A percentile compares a stretch with the other conserved stretches of the same genome.
Conservation (phyloP, 1,140 invertebrate genomes). For the Cotesia chilonis region DNA sequence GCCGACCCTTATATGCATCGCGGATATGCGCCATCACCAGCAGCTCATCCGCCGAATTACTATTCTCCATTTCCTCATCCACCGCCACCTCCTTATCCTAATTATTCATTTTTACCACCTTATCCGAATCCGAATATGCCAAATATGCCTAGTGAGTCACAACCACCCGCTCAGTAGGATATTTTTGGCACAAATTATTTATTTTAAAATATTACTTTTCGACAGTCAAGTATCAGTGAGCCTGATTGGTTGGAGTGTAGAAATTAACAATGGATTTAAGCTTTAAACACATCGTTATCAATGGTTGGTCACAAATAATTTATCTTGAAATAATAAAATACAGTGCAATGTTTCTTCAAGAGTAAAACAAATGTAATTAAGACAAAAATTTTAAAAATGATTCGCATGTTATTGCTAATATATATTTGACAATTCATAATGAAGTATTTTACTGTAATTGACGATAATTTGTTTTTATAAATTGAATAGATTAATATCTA, state of each 20-base stretch:
- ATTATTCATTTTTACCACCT: slow-evolving; percentile 62
- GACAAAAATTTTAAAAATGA: neutral
- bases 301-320: slow-evolving; percentile 54
- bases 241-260: slow-evolving; percentile 12
- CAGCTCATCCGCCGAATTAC: slow-evolving; percentile 59
- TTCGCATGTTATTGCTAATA: neutral
- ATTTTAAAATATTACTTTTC: neutral
- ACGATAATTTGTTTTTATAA: slow-evolving; percentile 26
- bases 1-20: slow-evolving; percentile 62
- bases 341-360: slow-evolving; percentile 52
- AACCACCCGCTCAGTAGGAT: slow-evolving; percentile 59
- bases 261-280: slow-evolving; percentile 56
- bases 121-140: slow-evolving; percentile 62
- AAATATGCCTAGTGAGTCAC: slow-evolving; percentile 59
- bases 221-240: neutral
- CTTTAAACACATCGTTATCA: slow-evolving; percentile 57
- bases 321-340: slow-evolving; percentile 27
- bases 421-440: slow-evolving; percentile 15
- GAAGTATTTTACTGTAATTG: slow-evolving; percentile 30
- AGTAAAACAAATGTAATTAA: slow-evolving; percentile 1
- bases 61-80: slow-evolving; percentile 62
- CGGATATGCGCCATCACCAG: slow-evolving; percentile 56
- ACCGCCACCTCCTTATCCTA: slow-evolving; percentile 63
- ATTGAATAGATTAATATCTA: neutral
- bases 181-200: slow-evolving; percentile 16